phyloP scores from a whole-genome alignment of 2,113 vertebrate species.

The Crocuta crocuta region DNA sequence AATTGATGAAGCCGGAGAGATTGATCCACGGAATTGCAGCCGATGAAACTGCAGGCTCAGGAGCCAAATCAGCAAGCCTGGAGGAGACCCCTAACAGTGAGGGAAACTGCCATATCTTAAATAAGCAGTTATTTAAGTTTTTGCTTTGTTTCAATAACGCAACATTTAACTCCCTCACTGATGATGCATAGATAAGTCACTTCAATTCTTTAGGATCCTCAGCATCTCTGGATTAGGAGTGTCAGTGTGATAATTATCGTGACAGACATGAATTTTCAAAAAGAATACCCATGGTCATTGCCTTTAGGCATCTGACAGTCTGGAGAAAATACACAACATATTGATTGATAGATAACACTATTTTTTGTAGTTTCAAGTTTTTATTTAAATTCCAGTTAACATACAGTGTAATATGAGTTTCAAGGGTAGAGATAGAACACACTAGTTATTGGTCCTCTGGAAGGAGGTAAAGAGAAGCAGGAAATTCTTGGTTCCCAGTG shows the following conservation, averaged over 20 bases:
- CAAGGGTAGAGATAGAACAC: not conserved
- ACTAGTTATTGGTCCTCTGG: not conserved
- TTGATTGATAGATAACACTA: not conserved
- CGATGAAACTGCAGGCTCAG: not conserved
- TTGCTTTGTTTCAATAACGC: conserved; percentile 37
- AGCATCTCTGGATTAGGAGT: not conserved
- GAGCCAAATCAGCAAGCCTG: not conserved
- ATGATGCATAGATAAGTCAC: conserved; percentile 10
- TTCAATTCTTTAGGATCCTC: not conserved
- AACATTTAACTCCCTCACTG: not conserved
- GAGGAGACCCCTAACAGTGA: not conserved
- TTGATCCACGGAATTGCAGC: not conserved
- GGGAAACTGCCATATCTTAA: not conserved
- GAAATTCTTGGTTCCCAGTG: not conserved
- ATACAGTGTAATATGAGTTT: not conserved
- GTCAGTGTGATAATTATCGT: not conserved
- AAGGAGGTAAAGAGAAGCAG: not conserved
- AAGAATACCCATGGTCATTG: not conserved
- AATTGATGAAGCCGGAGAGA: conserved; percentile 26
- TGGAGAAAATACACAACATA: not conserved
- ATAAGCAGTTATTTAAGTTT: not conserved
- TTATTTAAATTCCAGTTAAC: not conserved
- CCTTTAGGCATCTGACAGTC: not conserved
- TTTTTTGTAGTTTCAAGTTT: not conserved
- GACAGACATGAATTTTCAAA: not conserved